Base-by-base conservation (phyloP, 92 coral and sea anemone genomes). In the Paramuricea clavata region DNA sequence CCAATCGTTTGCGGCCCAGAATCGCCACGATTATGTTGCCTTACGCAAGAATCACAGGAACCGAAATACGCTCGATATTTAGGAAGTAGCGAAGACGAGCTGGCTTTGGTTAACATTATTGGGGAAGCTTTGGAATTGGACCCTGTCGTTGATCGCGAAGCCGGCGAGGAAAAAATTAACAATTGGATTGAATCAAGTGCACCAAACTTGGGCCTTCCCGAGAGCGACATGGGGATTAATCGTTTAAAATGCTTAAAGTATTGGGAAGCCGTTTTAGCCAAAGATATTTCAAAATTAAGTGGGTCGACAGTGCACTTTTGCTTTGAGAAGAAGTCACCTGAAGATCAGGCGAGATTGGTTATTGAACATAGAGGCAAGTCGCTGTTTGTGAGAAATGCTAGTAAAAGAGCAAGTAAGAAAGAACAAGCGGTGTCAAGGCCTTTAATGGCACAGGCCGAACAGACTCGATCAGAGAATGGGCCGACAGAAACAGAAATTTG, bases 161-260 rank as follows among this genome's bases (percentile, higher is more conserved):
- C 59, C 26, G 99, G 99, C 17, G 91, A 75, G 12, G 91, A 92
- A 43, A 94, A 92, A 81, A 97, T 97, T 30, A 93, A 90, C 59
- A 76, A 89, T 0, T 97, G 99, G 99, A 97, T 94, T 59, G 98
- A 97, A 76, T 71, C 93, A 16, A 88, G 85, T 59, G 79, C 93
- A 12, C 95, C 96, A 64, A 88, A 86, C 2, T 88, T 95, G 34
- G 93, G 95, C 22, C 87, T 97, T 75, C 97, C 99, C 2, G 98
- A 93, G 61, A 91, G 97, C 49, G 94, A 94, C 71, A 90, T 93
- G 57, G 97, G 94, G 13, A 89, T 97, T 33, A 97, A 98, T 82
- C 98, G 93, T 44, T 95, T 98, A 31, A 97, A 97, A 65, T 97
- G 99, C 85, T 91, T 97, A 22, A 97, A 97, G 88, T 97, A 97